A percentile compares a stretch with the other conserved stretches of the same genome.
phyloP scores from a whole-genome alignment of 2,797 vertebrate genomes.

The Clarias fuscus region DNA sequence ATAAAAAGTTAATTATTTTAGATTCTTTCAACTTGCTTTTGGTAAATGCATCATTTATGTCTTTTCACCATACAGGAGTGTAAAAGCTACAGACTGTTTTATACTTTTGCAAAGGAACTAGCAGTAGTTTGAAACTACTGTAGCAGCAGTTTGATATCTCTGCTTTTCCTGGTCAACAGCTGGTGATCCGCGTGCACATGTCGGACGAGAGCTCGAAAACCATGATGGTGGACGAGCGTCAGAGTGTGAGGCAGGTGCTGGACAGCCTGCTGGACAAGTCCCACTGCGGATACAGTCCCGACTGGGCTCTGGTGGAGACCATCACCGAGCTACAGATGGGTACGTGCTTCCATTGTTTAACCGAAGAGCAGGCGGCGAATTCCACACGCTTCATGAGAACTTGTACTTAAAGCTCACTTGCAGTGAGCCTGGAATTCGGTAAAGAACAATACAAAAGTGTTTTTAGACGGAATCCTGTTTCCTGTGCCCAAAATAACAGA shows the following conservation, averaged over 20 bases:
- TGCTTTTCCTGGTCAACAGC: conserved; percentile 64
- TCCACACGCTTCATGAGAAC: neutral
- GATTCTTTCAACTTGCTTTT: neutral
- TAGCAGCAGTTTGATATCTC: neutral
- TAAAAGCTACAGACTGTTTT: neutral
- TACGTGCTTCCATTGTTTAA: conserved; percentile 61
- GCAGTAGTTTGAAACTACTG: no score
- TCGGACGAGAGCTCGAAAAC: conserved; percentile 99
- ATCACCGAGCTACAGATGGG: conserved; percentile 96
- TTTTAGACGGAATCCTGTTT: neutral
- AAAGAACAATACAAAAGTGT: neutral
- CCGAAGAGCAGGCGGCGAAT: neutral
- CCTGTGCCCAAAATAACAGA: neutral
- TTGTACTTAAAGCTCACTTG: neutral
- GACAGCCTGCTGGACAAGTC: conserved; percentile 97
- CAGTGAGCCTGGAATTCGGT: neutral
- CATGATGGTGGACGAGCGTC: conserved; percentile 99
- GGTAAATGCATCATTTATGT: neutral
- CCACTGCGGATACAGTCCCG: conserved; percentile 93
- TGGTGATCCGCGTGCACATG: conserved; percentile 98
- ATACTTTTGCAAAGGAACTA: neutral
- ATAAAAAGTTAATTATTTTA: neutral
- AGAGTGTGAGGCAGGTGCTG: conserved; percentile 95
- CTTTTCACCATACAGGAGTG: neutral
- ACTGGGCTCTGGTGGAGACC: conserved; percentile 97